Base-by-base conservation (phyloP, 2,113 vertebrate species). In the Cinclus cinclus region DNA sequence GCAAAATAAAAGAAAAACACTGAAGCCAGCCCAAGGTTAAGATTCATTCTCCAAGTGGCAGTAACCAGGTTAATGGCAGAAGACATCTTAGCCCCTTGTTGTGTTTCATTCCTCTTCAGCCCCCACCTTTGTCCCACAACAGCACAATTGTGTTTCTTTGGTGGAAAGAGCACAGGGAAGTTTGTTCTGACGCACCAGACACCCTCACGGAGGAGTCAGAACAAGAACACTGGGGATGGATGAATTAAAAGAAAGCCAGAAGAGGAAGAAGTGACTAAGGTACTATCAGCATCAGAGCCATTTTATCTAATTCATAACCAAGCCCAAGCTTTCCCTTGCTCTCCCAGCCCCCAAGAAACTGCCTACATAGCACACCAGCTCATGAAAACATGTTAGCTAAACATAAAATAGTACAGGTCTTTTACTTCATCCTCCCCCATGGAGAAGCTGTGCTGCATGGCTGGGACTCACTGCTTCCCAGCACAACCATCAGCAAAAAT, bases 401-500 rank as follows among this genome's bases (percentile, higher is more conserved):
- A 81, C 46, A 65, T 15, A 42, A 74, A 91, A 63, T 5, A 56
- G 39, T 23, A 14, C 30, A 55, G 52, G 64, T 55, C 33, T 84
- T 73, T 55, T 15, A 15, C 33, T 91, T 55, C 74, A 55, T 47
- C 42, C 73, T 59, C 64, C 77, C 41, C 49, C 64, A 49, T 8
- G 0, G 0, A 82, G 85, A 41, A 91, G 64, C 28, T 0, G 0
- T 50, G 56, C 47, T 80, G 46, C 10, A 0, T 1, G 70, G 65
- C 79, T 60, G 75, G 86, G 58, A 28, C 49, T 41, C 0, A 0
- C 70, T 60, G 85, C 83, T 64, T 83, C 67, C 37, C 71, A 31
- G 63, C 31, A 23, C 46, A 69, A 9, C 55, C 71, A 41, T 1
- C 11, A 89, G 20, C 25, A 52, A n/a, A 44, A 64, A 50, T 2